phyloP scores from a whole-genome alignment of 1,140 invertebrate species.

The Bombus picipes region DNA sequence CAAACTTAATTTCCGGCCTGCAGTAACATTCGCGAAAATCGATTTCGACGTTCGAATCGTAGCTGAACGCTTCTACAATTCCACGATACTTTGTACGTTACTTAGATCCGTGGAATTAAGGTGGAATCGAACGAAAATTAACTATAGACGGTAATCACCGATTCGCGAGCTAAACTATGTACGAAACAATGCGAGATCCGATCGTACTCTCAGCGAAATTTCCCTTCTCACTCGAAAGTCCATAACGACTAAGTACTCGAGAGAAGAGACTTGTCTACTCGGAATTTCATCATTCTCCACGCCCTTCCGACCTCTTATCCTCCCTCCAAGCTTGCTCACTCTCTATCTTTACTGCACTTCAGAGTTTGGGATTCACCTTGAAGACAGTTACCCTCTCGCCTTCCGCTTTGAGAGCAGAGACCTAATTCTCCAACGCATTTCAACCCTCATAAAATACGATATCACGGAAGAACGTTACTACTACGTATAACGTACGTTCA shows the following conservation, averaged over 20 bases:
- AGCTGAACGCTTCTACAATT: background rate
- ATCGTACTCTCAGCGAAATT: slow-evolving; percentile 22
- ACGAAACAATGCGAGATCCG: slow-evolving; percentile 34
- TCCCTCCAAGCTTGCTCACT: background rate
- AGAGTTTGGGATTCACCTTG: slow-evolving; percentile 51
- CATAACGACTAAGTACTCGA: slow-evolving; percentile 44
- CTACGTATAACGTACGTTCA: background rate
- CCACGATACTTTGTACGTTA: background rate
- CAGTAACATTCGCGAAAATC: slow-evolving; percentile 15
- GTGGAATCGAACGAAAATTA: background rate
- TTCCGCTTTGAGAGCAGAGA: slow-evolving; percentile 42
- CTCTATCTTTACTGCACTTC: slow-evolving; percentile 32
- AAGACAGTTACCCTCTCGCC: slow-evolving; percentile 53
- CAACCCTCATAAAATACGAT: slow-evolving; percentile 41
- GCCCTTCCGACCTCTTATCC: slow-evolving; percentile 22
- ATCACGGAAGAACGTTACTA: background rate
- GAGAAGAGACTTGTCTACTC: slow-evolving; percentile 52
- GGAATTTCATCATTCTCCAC: slow-evolving; percentile 52
- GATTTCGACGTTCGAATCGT: slow-evolving; percentile 3
- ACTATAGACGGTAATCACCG: background rate
- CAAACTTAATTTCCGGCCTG: slow-evolving; percentile 28
- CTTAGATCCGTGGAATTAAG: background rate
- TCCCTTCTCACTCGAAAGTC: slow-evolving; percentile 38
- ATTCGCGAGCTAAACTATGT: slow-evolving; percentile 4
- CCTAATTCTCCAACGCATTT: slow-evolving; percentile 43